Evolutionary conservation across 1,140 invertebrate genomes (phyloP), one percentile per base, ranked within the genome.

Genomic region (Monomorium pharaonis): DNA sequence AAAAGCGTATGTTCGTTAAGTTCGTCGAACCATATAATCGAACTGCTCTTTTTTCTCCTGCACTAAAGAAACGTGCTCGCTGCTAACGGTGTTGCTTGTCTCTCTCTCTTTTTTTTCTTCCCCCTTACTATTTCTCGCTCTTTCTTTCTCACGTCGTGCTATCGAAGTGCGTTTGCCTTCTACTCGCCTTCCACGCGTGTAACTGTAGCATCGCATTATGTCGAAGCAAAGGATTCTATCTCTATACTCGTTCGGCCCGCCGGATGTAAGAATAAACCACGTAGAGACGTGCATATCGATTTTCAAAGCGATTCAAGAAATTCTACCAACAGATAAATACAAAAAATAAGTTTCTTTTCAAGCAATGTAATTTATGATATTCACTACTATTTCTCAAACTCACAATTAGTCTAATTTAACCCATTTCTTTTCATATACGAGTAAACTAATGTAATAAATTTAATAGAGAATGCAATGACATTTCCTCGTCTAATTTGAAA

Each of bases 151-250:
- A 47, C 42, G 9, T 65, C n/a, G n/a, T 16, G n/a, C 65, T 42
- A 42, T 81, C 65, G 27, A 81, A 49, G 54, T 86, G 37, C 76
- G 51, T 83, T 72, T 30, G 63, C 42, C 56, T 47, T 65, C 30
- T 67, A 70, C 70, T 84, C 49, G 47, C 72, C 76, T 87, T 42
- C 65, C 42, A 27, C 44, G 37, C 33, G 65, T 63, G 47, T 86
- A 86, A 86, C 77, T 70, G 85, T 86, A 84, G 58, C 78, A 81
- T 86, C 67, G 58, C 75, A 65, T 78, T 78, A 78, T 62, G 18
- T 12, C 60, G 60, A 78, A 72, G 24, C 24, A 21, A 56, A 83
- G 51, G 18, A 80, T 54, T 27, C 47, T 74, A 74, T 74, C 78
- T 74, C 78, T 12, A 24, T 44, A 51, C 37, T 70, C 37, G 24